Percentiles rank a stretch among this genome's conserved stretches.
These are phyloP conservation scores for Cristatella mucedo DNA, from an alignment of 2,888 invertebrate species.

Conservation along the genomic window DNA sequence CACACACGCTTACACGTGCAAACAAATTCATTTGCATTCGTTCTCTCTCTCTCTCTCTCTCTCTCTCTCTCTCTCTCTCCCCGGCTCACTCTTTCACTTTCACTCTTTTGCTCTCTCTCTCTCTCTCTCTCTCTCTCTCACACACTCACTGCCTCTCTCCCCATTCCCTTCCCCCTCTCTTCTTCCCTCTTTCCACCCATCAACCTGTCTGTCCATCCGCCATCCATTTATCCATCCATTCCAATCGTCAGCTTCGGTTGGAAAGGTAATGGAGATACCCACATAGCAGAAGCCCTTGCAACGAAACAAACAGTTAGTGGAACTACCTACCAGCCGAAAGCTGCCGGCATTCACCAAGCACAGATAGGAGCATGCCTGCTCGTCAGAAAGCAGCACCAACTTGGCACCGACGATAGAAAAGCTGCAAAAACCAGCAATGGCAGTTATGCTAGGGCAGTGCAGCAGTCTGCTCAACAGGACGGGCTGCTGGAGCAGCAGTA, in stretches of 20 bases:
- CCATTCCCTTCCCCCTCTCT: too few species aligned
- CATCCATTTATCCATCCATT: not conserved
- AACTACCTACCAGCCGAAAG: constrained; percentile 20
- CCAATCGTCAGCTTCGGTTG: not conserved
- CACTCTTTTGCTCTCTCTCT: too few species aligned
- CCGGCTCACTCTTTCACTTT: too few species aligned
- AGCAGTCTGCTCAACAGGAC: too few species aligned
- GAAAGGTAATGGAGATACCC: not conserved
- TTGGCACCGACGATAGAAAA: constrained; percentile 25
- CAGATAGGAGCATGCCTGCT: constrained; percentile 25
- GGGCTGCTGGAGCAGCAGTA: not conserved
- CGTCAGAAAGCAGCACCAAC: constrained; percentile 25
- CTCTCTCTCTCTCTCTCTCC: too few species aligned
- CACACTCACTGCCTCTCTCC: too few species aligned
- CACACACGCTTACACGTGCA: too few species aligned
- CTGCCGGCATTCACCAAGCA: constrained; percentile 22
- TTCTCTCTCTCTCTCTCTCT: too few species aligned
- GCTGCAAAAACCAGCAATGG: constrained; percentile 18
- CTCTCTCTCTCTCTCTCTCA: too few species aligned
- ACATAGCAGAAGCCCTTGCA: not conserved
- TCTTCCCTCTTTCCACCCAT: not conserved
- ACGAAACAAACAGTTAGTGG: not conserved
- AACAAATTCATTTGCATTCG: too few species aligned
- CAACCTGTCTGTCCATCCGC: not conserved
- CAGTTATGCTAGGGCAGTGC: too few species aligned